Percentiles rank a stretch among this genome's conserved stretches.
These are phyloP conservation scores for Bombylius discolor DNA, from an alignment of 2,888 invertebrate species.

Conservation along the genomic window DNA sequence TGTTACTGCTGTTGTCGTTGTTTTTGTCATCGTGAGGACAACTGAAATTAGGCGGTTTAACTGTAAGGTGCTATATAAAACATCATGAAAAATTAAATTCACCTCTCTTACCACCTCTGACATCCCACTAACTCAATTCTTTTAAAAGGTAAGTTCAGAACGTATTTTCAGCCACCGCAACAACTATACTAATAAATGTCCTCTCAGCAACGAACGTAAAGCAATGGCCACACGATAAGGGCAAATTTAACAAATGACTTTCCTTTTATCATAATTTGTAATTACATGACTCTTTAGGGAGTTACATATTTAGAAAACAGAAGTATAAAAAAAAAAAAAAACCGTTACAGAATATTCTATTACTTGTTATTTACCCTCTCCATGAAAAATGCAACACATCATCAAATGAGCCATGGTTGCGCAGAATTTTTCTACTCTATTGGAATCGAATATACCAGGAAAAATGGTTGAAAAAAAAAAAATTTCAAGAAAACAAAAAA, in stretches of 20 bases:
- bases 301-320: not conserved
- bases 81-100: too few relatives aligned
- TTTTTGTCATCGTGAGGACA: not conserved
- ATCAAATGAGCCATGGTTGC: constrained; percentile 11
- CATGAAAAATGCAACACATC: constrained; percentile 2
- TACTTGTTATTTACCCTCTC: not conserved
- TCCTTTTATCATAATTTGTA: constrained; percentile 15
- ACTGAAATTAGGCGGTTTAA: not conserved
- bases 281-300: constrained; percentile 13
- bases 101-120: too few relatives aligned
- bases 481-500: not conserved
- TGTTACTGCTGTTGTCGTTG: too few relatives aligned
- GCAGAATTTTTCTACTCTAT: constrained; percentile 9
- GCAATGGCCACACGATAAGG: constrained; percentile 2
- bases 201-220: too few relatives aligned
- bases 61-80: not conserved
- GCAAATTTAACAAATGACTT: constrained; percentile 15
- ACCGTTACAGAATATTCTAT: too few relatives aligned
- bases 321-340: too few relatives aligned
- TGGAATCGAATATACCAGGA: constrained; percentile 1
- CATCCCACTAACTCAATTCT: too few relatives aligned
- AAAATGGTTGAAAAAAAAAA: too few relatives aligned
- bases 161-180: too few relatives aligned
- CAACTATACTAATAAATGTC: too few relatives aligned
- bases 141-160: too few relatives aligned